Evolutionary conservation across 2,797 vertebrate species (phyloP).

Genomic region (Sebastes oblongus): DNA sequence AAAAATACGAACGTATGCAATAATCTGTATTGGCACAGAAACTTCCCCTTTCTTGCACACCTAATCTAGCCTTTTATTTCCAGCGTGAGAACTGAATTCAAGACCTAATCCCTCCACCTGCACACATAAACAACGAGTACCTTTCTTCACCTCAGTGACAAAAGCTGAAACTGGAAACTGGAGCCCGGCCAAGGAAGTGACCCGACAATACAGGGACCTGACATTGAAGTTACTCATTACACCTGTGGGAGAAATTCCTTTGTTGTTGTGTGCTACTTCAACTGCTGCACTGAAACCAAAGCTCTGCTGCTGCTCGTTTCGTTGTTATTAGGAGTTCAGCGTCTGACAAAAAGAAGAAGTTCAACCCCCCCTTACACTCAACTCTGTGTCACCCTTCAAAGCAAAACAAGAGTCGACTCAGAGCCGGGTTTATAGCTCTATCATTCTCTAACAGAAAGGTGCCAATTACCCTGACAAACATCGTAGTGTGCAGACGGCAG

Average conservation of each 20-base stretch:
- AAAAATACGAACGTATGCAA: not conserved
- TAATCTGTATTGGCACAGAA: no score
- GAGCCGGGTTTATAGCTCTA: constrained; percentile 17
- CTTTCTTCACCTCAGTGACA: constrained; percentile 33
- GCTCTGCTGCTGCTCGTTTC: not conserved
- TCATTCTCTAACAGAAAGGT: constrained; percentile 21
- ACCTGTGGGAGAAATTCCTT: constrained; percentile 61
- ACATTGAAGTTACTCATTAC: constrained; percentile 73
- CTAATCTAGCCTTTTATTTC: not conserved
- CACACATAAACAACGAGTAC: constrained; percentile 15
- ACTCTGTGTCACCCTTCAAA: constrained; percentile 6
- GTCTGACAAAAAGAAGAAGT: not conserved
- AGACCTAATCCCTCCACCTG: constrained; percentile 43
- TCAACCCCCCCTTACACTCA: not conserved
- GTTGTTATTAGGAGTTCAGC: not conserved
- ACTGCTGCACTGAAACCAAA: not conserved
- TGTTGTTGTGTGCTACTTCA: constrained; percentile 33
- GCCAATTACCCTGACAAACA: constrained; percentile 36
- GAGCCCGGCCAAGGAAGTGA: constrained; percentile 52
- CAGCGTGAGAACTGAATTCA: not conserved
- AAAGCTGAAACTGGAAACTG: constrained; percentile 63
- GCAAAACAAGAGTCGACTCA: constrained; percentile 4
- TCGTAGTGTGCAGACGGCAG: constrained; percentile 1
- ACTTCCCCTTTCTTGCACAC: not conserved
- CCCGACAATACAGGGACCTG: constrained; percentile 51